Percentiles rank a stretch among this genome's conserved stretches.
These are phyloP conservation scores for Drosophila albomicans DNA, from an alignment of 1,140 invertebrate species.

Conservation along the genomic window DNA sequence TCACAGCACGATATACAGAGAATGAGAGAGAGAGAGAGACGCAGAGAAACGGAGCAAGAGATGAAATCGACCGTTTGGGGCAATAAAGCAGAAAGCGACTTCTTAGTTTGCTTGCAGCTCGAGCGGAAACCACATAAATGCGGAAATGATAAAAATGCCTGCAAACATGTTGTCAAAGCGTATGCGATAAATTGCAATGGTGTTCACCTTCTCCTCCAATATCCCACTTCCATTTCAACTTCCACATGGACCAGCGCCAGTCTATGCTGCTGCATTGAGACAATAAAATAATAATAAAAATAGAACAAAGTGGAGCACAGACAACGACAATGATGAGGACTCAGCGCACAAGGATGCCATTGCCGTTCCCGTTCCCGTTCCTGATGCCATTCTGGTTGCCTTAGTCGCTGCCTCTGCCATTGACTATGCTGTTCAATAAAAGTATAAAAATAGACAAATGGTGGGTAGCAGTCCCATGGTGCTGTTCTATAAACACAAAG, in stretches of 20 bases:
- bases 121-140: conserved; percentile 82
- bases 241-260: too few relatives aligned
- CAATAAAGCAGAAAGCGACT: conserved; percentile 76
- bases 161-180: conserved; percentile 78
- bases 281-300: conserved; percentile 82
- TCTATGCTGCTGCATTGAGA: conserved; percentile 52
- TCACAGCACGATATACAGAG: background rate
- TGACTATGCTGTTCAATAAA: conserved; percentile 57
- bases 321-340: conserved; percentile 56
- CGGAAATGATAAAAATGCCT: conserved; percentile 82
- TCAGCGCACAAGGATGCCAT: conserved; percentile 18
- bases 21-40: background rate
- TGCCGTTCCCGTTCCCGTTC: background rate
- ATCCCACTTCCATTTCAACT: conserved; percentile 10
- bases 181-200: conserved; percentile 79
- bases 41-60: background rate
- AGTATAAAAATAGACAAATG: conserved; percentile 51
- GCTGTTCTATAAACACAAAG: conserved; percentile 19
- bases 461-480: conserved; percentile 27
- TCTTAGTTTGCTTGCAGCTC: conserved; percentile 77
- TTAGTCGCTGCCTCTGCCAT: background rate
- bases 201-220: conserved; percentile 33
- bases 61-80: conserved; percentile 35
- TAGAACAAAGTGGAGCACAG: conserved; percentile 59
- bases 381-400: background rate